These are phyloP conservation scores for Monochamus alternatus DNA, from an alignment of 2,888 invertebrate genomes.

Conservation along the genomic window DNA sequence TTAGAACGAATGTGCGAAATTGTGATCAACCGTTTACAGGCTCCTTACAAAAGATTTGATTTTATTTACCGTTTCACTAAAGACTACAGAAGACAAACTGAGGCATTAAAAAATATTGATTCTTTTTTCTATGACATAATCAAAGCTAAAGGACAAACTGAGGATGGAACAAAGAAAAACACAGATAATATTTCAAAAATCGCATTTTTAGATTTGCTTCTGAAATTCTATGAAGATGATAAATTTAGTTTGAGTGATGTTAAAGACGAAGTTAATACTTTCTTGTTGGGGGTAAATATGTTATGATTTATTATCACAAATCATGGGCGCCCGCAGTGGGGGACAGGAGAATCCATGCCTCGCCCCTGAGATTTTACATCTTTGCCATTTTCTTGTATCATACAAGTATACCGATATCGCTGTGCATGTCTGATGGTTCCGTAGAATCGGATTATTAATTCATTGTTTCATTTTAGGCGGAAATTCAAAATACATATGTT, in stretches of 20 bases:
- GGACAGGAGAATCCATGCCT: no score
- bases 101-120: slow-evolving; percentile 45
- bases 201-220: slow-evolving; percentile 3
- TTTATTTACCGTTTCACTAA: slow-evolving; percentile 72
- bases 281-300: slow-evolving; percentile 10
- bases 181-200: not conserved
- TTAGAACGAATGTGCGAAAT: slow-evolving; percentile 73
- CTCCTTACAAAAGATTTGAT: slow-evolving; percentile 72
- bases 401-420: no score
- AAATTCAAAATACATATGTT: no score
- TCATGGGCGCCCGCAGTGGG: no score
- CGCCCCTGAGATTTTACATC: no score
- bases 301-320: no score
- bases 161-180: not conserved
- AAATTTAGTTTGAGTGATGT: not conserved
- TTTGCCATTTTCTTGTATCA: no score
- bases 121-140: slow-evolving; percentile 31
- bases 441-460: no score
- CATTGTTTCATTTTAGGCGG: no score
- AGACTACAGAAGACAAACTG: slow-evolving; percentile 75
- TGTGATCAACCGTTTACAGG: slow-evolving; percentile 55
- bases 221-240: not conserved
- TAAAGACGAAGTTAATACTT: slow-evolving; percentile 17
- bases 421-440: no score
- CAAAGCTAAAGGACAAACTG: slow-evolving; percentile 13